Evolutionary conservation across 92 coral and sea anemone genomes (phyloP).

Genomic region (Virgularia gustaviana): DNA sequence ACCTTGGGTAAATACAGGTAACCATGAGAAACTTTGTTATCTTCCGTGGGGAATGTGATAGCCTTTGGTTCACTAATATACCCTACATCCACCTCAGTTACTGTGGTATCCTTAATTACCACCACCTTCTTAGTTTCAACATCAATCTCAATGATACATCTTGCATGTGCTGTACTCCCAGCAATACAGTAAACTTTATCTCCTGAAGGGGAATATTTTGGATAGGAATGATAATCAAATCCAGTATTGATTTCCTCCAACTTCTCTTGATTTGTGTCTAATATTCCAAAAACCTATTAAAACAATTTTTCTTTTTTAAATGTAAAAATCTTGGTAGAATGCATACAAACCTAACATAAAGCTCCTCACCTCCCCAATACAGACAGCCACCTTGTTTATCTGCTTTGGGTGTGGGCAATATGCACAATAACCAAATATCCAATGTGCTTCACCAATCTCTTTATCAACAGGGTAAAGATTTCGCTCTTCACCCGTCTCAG

Average conservation of each 20-base stretch:
- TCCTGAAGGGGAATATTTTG: slow-evolving; percentile 59
- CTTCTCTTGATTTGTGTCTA: slow-evolving; percentile 59
- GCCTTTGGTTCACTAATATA: slow-evolving; percentile 70
- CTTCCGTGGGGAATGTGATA: slow-evolving; percentile 64
- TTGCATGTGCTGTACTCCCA: slow-evolving; percentile 58
- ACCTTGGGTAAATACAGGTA: slow-evolving; percentile 82
- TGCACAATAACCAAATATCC: slow-evolving; percentile 76
- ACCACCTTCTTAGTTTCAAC: slow-evolving; percentile 41
- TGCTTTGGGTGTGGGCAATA: slow-evolving; percentile 65
- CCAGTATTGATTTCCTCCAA: slow-evolving; percentile 50
- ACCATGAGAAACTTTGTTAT: slow-evolving; percentile 61
- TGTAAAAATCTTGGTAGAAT: no score
- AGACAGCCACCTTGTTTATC: slow-evolving; percentile 55
- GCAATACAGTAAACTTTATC: slow-evolving; percentile 59
- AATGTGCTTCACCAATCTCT: slow-evolving; percentile 78
- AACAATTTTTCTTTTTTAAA: no score
- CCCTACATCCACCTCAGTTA: slow-evolving; percentile 43
- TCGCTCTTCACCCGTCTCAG: slow-evolving; percentile 64
- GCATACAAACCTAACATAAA: no score
- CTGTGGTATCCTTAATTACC: slow-evolving; percentile 56
- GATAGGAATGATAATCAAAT: slow-evolving; percentile 41
- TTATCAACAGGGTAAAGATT: slow-evolving; percentile 56
- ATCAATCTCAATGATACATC: slow-evolving; percentile 60
- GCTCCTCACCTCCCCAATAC: slow-evolving; percentile 58
- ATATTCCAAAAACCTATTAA: slow-evolving; percentile 64